Conservation (phyloP, 2,797 vertebrate genomes). For the Urosaurus nigricauda region DNA sequence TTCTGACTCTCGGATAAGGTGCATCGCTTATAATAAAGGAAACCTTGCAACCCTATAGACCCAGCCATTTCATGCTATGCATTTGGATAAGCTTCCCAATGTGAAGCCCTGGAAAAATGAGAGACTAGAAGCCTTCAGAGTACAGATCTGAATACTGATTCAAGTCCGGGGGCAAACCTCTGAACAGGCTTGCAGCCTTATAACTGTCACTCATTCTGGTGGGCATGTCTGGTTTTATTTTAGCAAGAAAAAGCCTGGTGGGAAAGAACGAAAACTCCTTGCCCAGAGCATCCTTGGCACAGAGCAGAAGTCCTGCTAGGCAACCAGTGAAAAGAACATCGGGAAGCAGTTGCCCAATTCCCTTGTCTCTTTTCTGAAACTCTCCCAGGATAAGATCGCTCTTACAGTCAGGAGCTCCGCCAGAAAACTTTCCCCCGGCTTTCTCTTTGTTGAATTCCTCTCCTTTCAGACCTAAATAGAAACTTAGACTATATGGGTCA, state of each 20-base stretch:
- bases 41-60: too few species aligned
- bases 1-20: too few species aligned
- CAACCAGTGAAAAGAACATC: constrained; percentile 62
- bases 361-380: background rate
- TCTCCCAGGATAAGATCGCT: background rate
- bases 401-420: constrained; percentile 45
- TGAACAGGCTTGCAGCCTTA: background rate
- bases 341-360: constrained; percentile 40
- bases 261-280: constrained; percentile 59
- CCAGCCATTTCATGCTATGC: too few species aligned
- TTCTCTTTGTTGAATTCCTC: constrained; percentile 55
- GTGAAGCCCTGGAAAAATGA: background rate
- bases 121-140: background rate
- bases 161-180: too few species aligned
- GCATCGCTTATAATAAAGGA: too few species aligned
- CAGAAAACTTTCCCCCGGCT: constrained; percentile 50
- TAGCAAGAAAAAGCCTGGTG: constrained; percentile 59
- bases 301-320: constrained; percentile 66
- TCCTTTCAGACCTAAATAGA: constrained; percentile 44
- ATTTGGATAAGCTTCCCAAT: background rate
- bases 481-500: background rate
- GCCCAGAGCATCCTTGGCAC: constrained; percentile 40
- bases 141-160: background rate
- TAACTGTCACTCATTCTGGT: background rate
- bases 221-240: constrained; percentile 42